Conservation (phyloP, 2,113 vertebrate species). For the Panurus biarmicus region DNA sequence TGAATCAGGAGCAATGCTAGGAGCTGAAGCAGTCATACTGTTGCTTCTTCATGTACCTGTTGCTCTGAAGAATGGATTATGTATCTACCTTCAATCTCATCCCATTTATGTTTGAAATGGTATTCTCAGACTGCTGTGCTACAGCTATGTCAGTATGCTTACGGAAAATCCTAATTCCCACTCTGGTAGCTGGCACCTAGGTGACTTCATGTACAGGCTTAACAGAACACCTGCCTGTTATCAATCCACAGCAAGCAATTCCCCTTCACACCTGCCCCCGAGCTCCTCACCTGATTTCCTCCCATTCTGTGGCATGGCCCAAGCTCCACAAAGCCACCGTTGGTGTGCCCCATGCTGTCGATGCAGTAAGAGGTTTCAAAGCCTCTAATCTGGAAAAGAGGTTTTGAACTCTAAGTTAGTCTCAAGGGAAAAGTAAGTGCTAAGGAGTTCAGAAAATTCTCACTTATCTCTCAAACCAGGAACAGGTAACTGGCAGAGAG, state of each 20-base stretch:
- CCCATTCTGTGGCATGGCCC: conserved; percentile 97
- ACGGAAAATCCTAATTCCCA: not conserved
- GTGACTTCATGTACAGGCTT: not conserved
- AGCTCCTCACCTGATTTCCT: conserved; percentile 89
- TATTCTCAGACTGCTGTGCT: not conserved
- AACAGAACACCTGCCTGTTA: not conserved
- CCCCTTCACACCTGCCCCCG: not conserved
- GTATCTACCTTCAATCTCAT: not conserved
- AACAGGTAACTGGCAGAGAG: not conserved
- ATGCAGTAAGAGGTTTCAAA: conserved; percentile 92
- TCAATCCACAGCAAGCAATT: not conserved
- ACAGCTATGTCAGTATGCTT: not conserved
- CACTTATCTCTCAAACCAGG: not conserved
- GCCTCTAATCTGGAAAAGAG: conserved; percentile 81
- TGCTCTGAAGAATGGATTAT: not conserved
- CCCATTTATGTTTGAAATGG: not conserved
- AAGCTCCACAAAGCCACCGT: conserved; percentile 87
- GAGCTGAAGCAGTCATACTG: not conserved
- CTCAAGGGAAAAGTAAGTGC: not conserved
- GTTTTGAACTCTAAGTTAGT: not conserved
- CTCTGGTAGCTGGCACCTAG: not conserved
- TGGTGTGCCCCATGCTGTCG: conserved; percentile 96
- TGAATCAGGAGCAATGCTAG: not conserved
- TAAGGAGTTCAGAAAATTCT: not conserved
- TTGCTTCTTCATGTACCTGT: not conserved